Percentiles rank a stretch among this genome's conserved stretches.
phyloP scores from a whole-genome alignment of 2,888 invertebrate species.

The Macrostomum cliftonense region DNA sequence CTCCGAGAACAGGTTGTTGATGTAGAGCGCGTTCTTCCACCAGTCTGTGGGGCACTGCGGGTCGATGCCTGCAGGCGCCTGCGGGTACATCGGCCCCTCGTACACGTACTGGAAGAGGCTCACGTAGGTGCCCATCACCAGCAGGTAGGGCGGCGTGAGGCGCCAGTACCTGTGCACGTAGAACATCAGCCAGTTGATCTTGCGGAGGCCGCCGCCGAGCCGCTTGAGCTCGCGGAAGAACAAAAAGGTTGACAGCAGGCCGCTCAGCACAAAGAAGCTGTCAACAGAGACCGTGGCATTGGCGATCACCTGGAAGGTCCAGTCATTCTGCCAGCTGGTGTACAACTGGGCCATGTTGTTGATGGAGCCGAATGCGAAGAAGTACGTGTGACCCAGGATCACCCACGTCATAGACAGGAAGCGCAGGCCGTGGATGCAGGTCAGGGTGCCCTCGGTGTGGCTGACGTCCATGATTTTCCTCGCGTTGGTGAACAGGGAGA shows the following conservation, averaged over 20 bases:
- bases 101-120: not conserved
- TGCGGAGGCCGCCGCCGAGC: not conserved
- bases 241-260: slow-evolving; percentile 16
- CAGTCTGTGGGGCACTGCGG: slow-evolving; percentile 3
- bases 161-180: not conserved
- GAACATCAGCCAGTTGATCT: slow-evolving; percentile 1
- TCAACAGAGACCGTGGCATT: slow-evolving; percentile 20
- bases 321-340: not conserved
- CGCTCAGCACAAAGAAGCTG: slow-evolving; percentile 27
- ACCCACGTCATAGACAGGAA: slow-evolving; percentile 32
- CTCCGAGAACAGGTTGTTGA: slow-evolving; percentile 9
- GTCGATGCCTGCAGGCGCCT: not conserved
- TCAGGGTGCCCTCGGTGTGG: slow-evolving; percentile 30
- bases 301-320: not conserved
- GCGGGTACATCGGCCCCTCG: not conserved
- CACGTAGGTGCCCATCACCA: slow-evolving; percentile 1
- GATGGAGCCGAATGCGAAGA: slow-evolving; percentile 18
- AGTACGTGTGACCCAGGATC: slow-evolving; percentile 24
- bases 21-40: slow-evolving; percentile 12
- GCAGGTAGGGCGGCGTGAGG: slow-evolving; percentile 1
- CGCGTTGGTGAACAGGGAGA: slow-evolving; percentile 19
- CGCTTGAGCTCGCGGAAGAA: slow-evolving; percentile 15
- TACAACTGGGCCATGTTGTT: not conserved
- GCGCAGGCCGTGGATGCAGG: slow-evolving; percentile 53
- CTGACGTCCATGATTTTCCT: slow-evolving; percentile 15